Evolutionary conservation across 2,113 vertebrate genomes (phyloP).

Genomic region (Mirza zaza): DNA sequence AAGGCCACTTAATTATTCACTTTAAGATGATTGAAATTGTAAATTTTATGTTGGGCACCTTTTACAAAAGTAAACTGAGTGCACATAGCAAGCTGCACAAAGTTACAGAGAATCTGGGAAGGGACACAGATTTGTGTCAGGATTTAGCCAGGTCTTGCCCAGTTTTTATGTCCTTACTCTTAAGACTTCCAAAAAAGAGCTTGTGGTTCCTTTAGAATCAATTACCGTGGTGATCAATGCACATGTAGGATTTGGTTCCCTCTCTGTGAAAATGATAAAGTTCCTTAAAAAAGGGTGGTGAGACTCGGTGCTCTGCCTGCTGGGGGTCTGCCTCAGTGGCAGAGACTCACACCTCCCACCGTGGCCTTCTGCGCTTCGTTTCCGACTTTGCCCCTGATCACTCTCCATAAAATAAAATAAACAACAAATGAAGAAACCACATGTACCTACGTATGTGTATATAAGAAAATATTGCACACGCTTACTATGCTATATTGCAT

Average conservation of each 20-base stretch:
- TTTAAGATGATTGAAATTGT: neutral
- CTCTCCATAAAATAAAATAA: neutral
- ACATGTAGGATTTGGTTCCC: neutral
- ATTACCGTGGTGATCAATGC: rapidly evolving
- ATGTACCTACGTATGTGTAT: rapidly evolving
- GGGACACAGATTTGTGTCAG: no score
- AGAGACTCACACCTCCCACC: rapidly evolving
- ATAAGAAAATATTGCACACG: neutral
- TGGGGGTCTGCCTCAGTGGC: neutral
- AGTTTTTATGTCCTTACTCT: neutral
- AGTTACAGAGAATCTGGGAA: neutral
- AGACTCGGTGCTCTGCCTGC: no score
- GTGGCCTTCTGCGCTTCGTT: no score
- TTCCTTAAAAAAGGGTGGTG: neutral
- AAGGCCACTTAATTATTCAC: neutral
- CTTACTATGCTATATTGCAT: neutral
- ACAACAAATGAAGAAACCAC: neutral
- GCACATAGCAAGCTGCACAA: neutral
- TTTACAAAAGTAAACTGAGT: neutral
- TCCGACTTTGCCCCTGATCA: no score
- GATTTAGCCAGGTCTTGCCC: neutral
- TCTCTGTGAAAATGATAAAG: neutral
- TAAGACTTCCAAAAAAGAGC: neutral
- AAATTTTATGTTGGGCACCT: neutral
- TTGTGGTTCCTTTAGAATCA: neutral